Conservation (phyloP, 2,113 vertebrate species). For the Trinectes maculatus region DNA sequence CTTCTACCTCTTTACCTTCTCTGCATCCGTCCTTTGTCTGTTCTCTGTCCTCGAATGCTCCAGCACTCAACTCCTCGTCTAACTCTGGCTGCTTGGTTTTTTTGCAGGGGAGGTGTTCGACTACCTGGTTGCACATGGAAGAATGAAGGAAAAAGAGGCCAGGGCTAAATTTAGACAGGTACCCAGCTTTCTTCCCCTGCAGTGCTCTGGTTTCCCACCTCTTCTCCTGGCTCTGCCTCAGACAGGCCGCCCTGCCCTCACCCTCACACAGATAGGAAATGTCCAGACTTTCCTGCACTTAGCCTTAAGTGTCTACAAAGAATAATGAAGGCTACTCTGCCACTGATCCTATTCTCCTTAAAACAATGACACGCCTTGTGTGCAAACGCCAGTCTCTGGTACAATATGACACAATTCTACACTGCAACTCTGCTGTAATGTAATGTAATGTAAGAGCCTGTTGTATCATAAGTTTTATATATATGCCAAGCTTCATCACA, state of each 20-base stretch:
- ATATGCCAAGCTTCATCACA: no score
- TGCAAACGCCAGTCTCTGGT: no score
- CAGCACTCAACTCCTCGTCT: not conserved
- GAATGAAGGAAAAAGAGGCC: slow-evolving; percentile 99
- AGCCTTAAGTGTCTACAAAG: not conserved
- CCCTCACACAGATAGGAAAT: not conserved
- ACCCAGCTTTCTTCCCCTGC: slow-evolving; percentile 67
- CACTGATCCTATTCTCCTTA: no score
- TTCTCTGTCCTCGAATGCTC: not conserved
- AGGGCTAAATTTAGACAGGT: slow-evolving; percentile 99
- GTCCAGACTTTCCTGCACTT: slow-evolving; percentile 4
- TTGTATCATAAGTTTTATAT: no score
- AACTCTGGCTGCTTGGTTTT: not conserved
- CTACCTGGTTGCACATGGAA: slow-evolving; percentile 98
- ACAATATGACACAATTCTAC: no score
- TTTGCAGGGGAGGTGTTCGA: slow-evolving; percentile 95
- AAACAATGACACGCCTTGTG: no score
- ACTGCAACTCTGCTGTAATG: no score
- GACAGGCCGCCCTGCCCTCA: slow-evolving; percentile 21
- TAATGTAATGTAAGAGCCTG: no score
- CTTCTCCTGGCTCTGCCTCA: slow-evolving; percentile 38
- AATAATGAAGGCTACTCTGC: no score
- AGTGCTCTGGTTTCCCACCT: slow-evolving; percentile 69
- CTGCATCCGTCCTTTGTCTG: not conserved
- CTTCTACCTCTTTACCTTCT: not conserved